phyloP scores from a whole-genome alignment of 2,888 invertebrate genomes.

The Agrilus cyanescens region DNA sequence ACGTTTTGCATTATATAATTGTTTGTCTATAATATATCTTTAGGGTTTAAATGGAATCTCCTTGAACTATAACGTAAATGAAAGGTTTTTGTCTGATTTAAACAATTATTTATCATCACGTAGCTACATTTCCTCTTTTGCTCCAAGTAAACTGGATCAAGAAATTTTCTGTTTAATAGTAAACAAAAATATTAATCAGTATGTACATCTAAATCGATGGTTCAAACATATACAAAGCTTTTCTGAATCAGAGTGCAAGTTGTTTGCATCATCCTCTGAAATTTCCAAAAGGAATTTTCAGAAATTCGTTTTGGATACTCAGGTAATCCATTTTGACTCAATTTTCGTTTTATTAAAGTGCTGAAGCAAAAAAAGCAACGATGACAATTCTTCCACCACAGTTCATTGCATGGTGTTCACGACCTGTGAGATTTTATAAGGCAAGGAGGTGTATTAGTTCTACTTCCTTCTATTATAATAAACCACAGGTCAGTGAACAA shows the following conservation, averaged over 20 bases:
- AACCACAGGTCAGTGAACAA: constrained; percentile 33
- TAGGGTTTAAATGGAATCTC: constrained; percentile 15
- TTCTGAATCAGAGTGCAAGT: constrained; percentile 37
- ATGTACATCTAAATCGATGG: constrained; percentile 46
- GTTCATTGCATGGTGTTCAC: constrained; percentile 26
- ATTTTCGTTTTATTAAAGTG: constrained; percentile 17
- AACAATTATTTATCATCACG: constrained; percentile 39
- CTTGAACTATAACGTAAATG: constrained; percentile 10
- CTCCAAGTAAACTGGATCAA: constrained; percentile 41
- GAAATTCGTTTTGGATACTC: constrained; percentile 20
- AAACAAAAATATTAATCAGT: constrained; percentile 26
- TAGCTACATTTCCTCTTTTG: constrained; percentile 47
- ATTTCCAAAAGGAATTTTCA: constrained; percentile 33
- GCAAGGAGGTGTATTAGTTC: constrained; percentile 20
- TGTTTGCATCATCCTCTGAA: constrained; percentile 33
- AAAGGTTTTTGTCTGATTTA: constrained; percentile 18
- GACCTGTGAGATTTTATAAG: constrained; percentile 24
- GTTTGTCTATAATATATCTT: constrained; percentile 1
- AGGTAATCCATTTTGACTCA: constrained; percentile 24
- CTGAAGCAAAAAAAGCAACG: constrained; percentile 12
- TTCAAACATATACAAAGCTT: constrained; percentile 50
- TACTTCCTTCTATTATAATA: constrained; percentile 21
- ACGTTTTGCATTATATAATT: constrained; percentile 2
- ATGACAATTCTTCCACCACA: constrained; percentile 19
- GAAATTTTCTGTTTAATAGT: constrained; percentile 31